Conservation (phyloP, 2,888 invertebrate genomes). For the Laothoe populi region DNA sequence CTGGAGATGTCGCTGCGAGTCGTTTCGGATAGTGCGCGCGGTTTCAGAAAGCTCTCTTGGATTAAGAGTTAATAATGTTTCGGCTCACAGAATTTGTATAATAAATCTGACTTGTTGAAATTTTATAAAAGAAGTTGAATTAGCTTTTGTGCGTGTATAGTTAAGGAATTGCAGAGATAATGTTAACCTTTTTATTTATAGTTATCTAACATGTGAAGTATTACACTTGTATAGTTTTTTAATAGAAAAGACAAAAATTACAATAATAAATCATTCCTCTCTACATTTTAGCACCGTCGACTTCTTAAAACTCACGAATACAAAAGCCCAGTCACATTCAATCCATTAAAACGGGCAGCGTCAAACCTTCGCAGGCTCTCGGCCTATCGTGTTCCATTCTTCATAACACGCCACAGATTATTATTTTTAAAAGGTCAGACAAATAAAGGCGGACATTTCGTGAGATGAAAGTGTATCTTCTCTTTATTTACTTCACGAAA, state of each 20-base stretch:
- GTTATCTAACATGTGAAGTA: no score
- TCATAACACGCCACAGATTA: conserved; percentile 22
- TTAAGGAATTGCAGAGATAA: neutral
- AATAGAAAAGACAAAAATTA: no score
- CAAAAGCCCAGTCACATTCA: neutral
- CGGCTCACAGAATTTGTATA: neutral
- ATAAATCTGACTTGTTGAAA: conserved; percentile 5
- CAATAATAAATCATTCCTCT: neutral
- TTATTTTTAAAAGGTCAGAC: conserved; percentile 26
- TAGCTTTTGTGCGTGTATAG: neutral
- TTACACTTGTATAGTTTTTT: no score
- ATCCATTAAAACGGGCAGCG: neutral
- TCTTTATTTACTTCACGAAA: conserved; percentile 12
- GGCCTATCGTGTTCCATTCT: conserved; percentile 1
- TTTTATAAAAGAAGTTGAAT: neutral
- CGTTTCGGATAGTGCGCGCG: neutral
- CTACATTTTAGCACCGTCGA: neutral
- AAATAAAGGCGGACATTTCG: conserved; percentile 20
- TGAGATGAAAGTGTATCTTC: conserved; percentile 19
- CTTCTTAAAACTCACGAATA: neutral
- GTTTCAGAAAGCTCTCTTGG: neutral
- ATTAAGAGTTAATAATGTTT: conserved; percentile 5
- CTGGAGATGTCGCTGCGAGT: conserved; percentile 44
- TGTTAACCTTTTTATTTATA: no score
- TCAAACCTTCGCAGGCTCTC: neutral